Base-by-base conservation (phyloP, 2,113 vertebrate genomes). In the Lutjanus erythropterus region DNA sequence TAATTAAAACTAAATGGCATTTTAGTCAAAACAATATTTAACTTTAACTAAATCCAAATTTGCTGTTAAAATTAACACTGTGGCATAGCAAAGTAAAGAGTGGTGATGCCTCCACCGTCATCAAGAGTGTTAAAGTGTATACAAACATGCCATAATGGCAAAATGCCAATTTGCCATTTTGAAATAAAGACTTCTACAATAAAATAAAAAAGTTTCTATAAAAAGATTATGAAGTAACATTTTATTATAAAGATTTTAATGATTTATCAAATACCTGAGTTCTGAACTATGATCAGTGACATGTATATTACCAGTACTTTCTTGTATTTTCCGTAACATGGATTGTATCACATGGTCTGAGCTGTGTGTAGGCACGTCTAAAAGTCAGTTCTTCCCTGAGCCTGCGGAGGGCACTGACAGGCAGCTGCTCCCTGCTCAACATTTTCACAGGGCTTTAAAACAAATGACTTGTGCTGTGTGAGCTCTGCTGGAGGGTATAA, bases 401-500 rank as follows among this genome's bases (percentile, higher is more conserved):
- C 65, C 86, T 84, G 29, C 55, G 47, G 83, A 44, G 79, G 83
- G 86, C 80, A 67, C 41, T 83, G 53, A 58, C 78, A 56, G 62
- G 47, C 50, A 68, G 29, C 69, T 60, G 31, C 52, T 71, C 10
- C 33, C 55, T 65, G 47, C 41, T n/a, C 9, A 18, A 65, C n/a
- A 27, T 23, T 44, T 41, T 29, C n/a, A n/a, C 9, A 14, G 1
- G n/a, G 39, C 31, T 67, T 68, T 67, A 46, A 56, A 55, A 59
- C 61, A 62, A 84, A 76, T 44, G 68, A 61, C 8, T 58, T 33
- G 31, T 75, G 42, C 56, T 80, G 29, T 44, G 53, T 75, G 70
- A 69, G 68, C 80, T 86, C 72, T 71, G 18, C 9, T 87, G 44
- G 71, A 83, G 70, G 71, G 42, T 55, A 50, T 78, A 84, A 86